phyloP scores from a whole-genome alignment of 2,113 vertebrate genomes.

The Protobothrops mucrosquamatus region DNA sequence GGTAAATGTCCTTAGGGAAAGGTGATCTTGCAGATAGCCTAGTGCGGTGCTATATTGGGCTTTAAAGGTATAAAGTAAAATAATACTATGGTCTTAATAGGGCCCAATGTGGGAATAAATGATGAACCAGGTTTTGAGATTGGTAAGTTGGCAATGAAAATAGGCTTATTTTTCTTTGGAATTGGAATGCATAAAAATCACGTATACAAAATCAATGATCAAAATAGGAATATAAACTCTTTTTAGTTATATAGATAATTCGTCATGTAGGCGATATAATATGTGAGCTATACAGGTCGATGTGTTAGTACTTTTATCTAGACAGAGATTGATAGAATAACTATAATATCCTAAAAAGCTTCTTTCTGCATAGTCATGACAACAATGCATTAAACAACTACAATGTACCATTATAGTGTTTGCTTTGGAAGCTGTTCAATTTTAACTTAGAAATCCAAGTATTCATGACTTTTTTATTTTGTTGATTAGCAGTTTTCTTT shows the following conservation, averaged over 20 bases:
- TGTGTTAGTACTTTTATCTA: conserved; percentile 10
- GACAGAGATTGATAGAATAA: conserved; percentile 7
- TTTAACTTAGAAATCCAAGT: background rate
- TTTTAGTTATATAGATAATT: background rate
- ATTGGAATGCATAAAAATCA: background rate
- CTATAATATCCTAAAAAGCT: conserved; percentile 12
- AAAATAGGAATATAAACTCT: conserved; percentile 20
- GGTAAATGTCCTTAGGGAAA: no score
- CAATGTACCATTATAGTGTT: background rate
- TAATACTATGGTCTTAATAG: background rate
- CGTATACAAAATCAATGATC: conserved; percentile 7
- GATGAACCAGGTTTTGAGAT: background rate
- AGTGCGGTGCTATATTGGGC: no score
- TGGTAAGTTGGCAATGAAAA: background rate
- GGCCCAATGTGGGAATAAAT: background rate
- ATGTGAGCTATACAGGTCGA: background rate
- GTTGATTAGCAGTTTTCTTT: conserved; percentile 2
- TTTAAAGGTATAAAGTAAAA: background rate
- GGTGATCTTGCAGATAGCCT: no score
- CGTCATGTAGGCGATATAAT: no score
- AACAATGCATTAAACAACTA: conserved; percentile 10
- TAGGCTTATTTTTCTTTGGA: conserved; percentile 2
- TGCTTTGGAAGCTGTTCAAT: background rate
- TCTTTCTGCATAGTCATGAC: background rate
- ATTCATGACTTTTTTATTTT: background rate